Conservation (phyloP, 2,888 invertebrate genomes). For the Drosophila acutilabella region DNA sequence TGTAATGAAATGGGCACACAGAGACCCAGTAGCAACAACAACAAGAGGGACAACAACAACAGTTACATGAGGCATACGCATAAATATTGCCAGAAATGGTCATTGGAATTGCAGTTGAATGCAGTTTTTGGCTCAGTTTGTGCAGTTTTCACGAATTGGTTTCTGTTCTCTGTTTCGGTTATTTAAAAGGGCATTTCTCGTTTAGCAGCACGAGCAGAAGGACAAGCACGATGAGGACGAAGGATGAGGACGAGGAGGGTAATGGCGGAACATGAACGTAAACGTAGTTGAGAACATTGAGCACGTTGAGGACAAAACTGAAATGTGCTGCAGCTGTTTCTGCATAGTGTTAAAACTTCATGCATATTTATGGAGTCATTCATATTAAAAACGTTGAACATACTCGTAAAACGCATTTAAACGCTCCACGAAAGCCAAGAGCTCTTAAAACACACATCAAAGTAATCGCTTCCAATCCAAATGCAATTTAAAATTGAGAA, state of each 20-base stretch:
- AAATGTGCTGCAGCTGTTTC: conserved; percentile 66
- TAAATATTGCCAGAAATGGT: conserved; percentile 71
- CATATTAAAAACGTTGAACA: conserved; percentile 74
- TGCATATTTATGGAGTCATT: conserved; percentile 79
- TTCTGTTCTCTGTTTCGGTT: conserved; percentile 74
- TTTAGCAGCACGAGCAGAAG: conserved; percentile 35
- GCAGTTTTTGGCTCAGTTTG: conserved; percentile 19
- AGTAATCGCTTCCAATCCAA: conserved; percentile 47
- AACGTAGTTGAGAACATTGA: not conserved
- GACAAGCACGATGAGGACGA: too few species aligned
- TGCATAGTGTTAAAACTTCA: conserved; percentile 79
- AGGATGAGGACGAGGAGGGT: not conserved
- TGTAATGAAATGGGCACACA: conserved; percentile 76
- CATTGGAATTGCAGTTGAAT: conserved; percentile 58
- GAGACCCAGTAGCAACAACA: conserved; percentile 19
- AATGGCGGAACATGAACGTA: not conserved
- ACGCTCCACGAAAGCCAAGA: conserved; percentile 44
- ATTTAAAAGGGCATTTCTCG: conserved; percentile 76
- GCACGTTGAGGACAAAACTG: conserved; percentile 16
- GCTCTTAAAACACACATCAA: conserved; percentile 53
- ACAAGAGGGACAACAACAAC: conserved; percentile 16
- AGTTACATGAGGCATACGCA: conserved; percentile 53
- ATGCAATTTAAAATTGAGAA: conserved; percentile 33
- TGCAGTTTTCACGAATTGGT: conserved; percentile 58
- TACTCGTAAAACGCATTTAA: conserved; percentile 72